These are phyloP conservation scores for Drosophila fulvimacula DNA, from an alignment of 2,888 invertebrate species.

Conservation along the genomic window DNA sequence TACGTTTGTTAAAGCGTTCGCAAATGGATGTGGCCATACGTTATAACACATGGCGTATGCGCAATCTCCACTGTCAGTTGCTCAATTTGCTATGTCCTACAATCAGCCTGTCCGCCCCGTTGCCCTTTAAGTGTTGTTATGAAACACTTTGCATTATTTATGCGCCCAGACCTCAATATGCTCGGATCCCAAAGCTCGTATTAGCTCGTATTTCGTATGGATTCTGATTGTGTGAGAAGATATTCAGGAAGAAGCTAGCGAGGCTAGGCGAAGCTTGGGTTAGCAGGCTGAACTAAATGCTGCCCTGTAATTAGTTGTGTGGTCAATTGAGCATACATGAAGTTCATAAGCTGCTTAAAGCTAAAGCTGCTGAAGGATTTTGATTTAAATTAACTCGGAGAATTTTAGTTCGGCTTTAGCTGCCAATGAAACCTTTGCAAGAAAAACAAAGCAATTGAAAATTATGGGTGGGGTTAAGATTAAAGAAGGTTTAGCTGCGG, in stretches of 20 bases:
- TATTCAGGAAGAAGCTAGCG: neutral
- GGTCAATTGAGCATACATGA: neutral
- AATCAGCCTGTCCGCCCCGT: slow-evolving; percentile 6
- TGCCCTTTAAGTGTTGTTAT: slow-evolving; percentile 53
- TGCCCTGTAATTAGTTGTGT: slow-evolving; percentile 14
- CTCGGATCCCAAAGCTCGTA: slow-evolving; percentile 46
- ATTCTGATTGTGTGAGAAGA: slow-evolving; percentile 7
- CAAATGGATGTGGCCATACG: slow-evolving; percentile 16
- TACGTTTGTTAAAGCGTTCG: slow-evolving; percentile 56
- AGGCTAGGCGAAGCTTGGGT: no score
- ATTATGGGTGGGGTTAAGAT: neutral
- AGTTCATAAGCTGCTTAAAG: neutral
- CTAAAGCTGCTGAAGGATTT: neutral
- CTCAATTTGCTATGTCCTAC: slow-evolving; percentile 39
- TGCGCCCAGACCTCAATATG: slow-evolving; percentile 26
- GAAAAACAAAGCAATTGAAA: neutral
- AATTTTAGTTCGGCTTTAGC: neutral
- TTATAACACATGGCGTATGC: slow-evolving; percentile 38
- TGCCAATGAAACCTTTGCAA: neutral
- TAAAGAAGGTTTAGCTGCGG: neutral
- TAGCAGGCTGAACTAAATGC: slow-evolving; percentile 4
- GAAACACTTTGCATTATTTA: slow-evolving; percentile 73
- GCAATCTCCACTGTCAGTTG: slow-evolving; percentile 28
- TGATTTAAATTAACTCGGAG: neutral
- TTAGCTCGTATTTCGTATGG: slow-evolving; percentile 44